phyloP scores from a whole-genome alignment of 2,797 vertebrate genomes.

The Syndactyla subalaris region DNA sequence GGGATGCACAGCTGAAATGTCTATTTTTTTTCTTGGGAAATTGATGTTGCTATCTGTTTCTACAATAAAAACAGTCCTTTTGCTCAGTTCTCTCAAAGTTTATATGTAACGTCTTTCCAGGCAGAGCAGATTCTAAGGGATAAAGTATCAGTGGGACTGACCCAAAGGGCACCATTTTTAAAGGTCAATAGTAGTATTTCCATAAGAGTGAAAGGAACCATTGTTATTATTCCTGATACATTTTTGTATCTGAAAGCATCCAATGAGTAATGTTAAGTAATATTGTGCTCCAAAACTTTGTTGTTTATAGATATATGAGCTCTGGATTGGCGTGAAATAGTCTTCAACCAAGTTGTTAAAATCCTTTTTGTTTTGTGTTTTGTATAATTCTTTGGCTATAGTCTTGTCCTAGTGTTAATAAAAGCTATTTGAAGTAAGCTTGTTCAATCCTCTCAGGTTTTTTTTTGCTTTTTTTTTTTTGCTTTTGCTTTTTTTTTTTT shows the following conservation, averaged over 20 bases:
- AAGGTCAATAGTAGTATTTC: conserved; percentile 46
- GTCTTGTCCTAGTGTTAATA: conserved; percentile 77
- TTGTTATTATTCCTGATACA: conserved; percentile 69
- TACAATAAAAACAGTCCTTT: conserved; percentile 63
- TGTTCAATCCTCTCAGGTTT: conserved; percentile 21
- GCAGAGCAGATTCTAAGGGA: conserved; percentile 55
- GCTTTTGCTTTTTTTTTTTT: neutral
- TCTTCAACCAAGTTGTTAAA: conserved; percentile 56
- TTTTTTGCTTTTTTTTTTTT: neutral
- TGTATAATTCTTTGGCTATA: conserved; percentile 78
- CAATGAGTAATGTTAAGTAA: conserved; percentile 52
- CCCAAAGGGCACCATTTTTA: conserved; percentile 61
- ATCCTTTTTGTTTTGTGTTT: conserved; percentile 75
- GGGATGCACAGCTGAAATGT: conserved; percentile 49
- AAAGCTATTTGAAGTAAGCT: conserved; percentile 79
- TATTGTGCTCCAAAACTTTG: conserved; percentile 51
- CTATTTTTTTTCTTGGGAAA: conserved; percentile 42
- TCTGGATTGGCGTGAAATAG: conserved; percentile 58
- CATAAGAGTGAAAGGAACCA: conserved; percentile 40
- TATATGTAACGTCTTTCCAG: conserved; percentile 61
- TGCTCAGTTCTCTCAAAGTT: conserved; percentile 59
- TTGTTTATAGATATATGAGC: conserved; percentile 64
- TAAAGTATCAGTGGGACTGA: conserved; percentile 38
- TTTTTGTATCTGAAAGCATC: conserved; percentile 73
- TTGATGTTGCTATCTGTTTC: conserved; percentile 68